Evolutionary conservation across 2,888 invertebrate species (phyloP), one percentile per base, ranked within the genome.

Genomic region (Tinea trinotella): DNA sequence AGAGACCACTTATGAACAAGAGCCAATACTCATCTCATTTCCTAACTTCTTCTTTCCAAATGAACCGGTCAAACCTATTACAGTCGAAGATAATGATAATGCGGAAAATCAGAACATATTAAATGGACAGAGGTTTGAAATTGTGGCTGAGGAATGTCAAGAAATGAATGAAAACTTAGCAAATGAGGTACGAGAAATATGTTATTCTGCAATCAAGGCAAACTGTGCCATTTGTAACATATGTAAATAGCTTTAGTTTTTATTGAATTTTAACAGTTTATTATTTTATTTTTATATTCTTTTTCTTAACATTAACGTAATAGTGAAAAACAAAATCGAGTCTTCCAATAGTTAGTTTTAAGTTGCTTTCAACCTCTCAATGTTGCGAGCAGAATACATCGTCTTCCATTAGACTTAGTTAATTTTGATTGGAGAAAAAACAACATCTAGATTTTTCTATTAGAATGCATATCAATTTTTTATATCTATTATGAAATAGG

Each of bases 101-200:
- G 76, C 78, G 60, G 79, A 81, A 61, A 86, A 84, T 66, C 79
- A 85, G 64, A 83, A 82, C 61, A 80, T 83, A 59, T 61, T 74
- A 48, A 80, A 81, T 68, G 68, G 66, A 55, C 74, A 64, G 60
- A 76, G 86, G 56, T 87, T 76, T 63, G 76, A 84, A 65, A 63
- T 84, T 34, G 62, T 84, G 58, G 64, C 69, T 40, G 75, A 74
- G 56, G 70, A 71, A 40, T 18, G 15, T 53, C 68, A 75, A 57
- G 89, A 88, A 67, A 76, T 87, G 66, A 85, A 74, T 62, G 89
- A 89, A 57, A 90, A 89, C 69, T 71, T 89, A 70, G 82, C 86
- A 55, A 89, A 89, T 63, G 89, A 89, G 71, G 77, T 87, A 53
- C 78, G 82, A 54, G 88, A 88, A 67, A 82, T 87, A 75, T 80